These are phyloP conservation scores for Chloroceryle inda DNA, from an alignment of 2,797 vertebrate species.

Conservation along the genomic window DNA sequence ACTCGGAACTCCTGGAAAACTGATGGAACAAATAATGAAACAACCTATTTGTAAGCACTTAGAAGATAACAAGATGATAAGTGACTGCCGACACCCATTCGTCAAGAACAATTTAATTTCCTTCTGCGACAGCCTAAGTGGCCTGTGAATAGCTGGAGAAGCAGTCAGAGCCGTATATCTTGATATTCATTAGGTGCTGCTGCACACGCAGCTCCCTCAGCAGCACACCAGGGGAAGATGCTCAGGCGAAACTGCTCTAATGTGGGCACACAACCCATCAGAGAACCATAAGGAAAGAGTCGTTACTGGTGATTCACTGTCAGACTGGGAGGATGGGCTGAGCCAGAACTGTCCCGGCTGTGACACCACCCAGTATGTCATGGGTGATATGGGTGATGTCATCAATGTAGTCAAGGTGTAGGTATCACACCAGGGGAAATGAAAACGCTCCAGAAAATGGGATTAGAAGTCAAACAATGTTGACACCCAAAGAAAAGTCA, in stretches of 20 bases:
- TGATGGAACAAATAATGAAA: conserved; percentile 66
- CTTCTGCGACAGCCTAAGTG: conserved; percentile 21
- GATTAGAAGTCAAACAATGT: not conserved
- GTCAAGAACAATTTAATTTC: conserved; percentile 70
- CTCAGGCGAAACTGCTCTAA: not conserved
- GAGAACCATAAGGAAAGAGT: not conserved
- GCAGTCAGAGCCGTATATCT: conserved; percentile 17
- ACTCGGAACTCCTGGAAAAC: not conserved
- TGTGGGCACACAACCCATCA: conserved; percentile 10
- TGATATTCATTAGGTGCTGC: conserved; percentile 49
- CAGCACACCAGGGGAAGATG: not conserved
- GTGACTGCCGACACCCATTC: conserved; percentile 59
- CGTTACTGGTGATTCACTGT: not conserved
- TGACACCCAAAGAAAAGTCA: not conserved
- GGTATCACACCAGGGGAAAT: fast-evolving
- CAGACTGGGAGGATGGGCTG: not conserved
- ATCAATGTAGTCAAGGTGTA: fast-evolving
- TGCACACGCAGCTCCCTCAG: conserved; percentile 3
- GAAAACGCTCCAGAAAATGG: not conserved
- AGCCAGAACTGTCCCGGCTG: not conserved
- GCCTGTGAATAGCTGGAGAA: conserved; percentile 46
- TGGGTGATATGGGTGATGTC: fast-evolving
- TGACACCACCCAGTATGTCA: not conserved
- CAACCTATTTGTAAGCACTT: conserved; percentile 65
- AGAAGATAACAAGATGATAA: conserved; percentile 74